Percentiles rank a stretch among this genome's conserved stretches.
These are phyloP conservation scores for Montipora capricornis DNA, from an alignment of 64 coral and sea anemone genomes.

Conservation along the genomic window DNA sequence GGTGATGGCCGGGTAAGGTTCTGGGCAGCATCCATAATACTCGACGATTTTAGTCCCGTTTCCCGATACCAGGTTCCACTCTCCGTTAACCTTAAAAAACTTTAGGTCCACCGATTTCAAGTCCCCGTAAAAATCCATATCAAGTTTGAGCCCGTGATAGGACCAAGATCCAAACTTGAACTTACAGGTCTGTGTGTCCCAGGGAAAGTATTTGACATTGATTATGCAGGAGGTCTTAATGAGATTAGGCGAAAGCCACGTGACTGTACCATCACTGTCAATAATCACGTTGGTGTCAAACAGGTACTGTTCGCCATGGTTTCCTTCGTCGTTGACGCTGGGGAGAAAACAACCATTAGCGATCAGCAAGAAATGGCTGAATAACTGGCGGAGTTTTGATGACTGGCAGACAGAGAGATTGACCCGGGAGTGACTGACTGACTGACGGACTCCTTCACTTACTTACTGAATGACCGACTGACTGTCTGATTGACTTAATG, in stretches of 20 bases:
- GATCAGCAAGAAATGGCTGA: neutral
- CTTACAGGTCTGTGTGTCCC: conserved; percentile 76
- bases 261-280: conserved; percentile 36
- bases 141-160: conserved; percentile 51
- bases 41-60: conserved; percentile 36
- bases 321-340: conserved; percentile 73
- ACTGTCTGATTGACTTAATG: no score
- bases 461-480: no score
- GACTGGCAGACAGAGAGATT: neutral
- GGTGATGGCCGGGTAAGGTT: conserved; percentile 70
- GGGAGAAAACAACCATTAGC: neutral
- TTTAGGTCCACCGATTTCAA: conserved; percentile 22
- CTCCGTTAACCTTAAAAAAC: conserved; percentile 42
- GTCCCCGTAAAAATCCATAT: conserved; percentile 26
- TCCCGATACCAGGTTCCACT: conserved; percentile 75
- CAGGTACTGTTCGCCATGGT: conserved; percentile 74
- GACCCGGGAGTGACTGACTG: no score
- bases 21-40: conserved; percentile 54
- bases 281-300: conserved; percentile 73
- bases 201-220: conserved; percentile 79
- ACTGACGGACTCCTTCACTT: no score
- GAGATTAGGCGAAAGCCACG: conserved; percentile 67
- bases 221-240: conserved; percentile 72
- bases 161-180: conserved; percentile 83
- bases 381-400: no score